A percentile compares a stretch with the other conserved stretches of the same genome.
Evolutionary conservation across 37 sponge, comb jelly and placozoan species (phyloP).

Genomic region (Bolinopsis microptera): DNA sequence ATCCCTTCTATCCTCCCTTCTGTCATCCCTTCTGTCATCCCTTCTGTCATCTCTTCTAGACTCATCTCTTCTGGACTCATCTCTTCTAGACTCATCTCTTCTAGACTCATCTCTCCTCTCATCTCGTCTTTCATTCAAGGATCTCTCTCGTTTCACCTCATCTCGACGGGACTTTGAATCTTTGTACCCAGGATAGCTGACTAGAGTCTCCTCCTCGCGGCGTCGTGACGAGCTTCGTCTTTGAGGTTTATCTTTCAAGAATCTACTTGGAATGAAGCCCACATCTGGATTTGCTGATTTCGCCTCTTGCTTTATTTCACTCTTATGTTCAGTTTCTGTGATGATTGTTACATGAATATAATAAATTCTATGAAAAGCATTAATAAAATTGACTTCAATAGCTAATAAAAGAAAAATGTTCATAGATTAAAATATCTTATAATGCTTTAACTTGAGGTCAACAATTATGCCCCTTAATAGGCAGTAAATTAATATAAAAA

Average conservation of each 20-base stretch:
- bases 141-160: constrained; percentile 8
- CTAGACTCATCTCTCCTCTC: neutral
- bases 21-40: constrained; percentile 28
- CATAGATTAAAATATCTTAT: too few relatives aligned
- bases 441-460: too few relatives aligned
- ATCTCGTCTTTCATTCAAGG: neutral
- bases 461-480: too few relatives aligned
- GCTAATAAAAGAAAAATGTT: too few relatives aligned
- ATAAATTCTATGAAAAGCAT: too few relatives aligned
- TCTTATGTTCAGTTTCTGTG: neutral
- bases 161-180: neutral
- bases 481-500: too few relatives aligned
- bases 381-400: too few relatives aligned
- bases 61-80: neutral
- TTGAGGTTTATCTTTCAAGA: neutral
- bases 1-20: neutral
- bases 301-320: neutral
- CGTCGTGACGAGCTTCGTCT: constrained; percentile 20
- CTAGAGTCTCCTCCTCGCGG: constrained; percentile 27
- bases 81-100: constrained; percentile 24
- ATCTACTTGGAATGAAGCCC: constrained; percentile 38
- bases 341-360: too few relatives aligned
- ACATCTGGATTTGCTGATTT: constrained; percentile 24
- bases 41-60: constrained; percentile 17
- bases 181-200: neutral